phyloP scores from a whole-genome alignment of 37 sponge, comb jelly and placozoan species.

The Geodia barretti region DNA sequence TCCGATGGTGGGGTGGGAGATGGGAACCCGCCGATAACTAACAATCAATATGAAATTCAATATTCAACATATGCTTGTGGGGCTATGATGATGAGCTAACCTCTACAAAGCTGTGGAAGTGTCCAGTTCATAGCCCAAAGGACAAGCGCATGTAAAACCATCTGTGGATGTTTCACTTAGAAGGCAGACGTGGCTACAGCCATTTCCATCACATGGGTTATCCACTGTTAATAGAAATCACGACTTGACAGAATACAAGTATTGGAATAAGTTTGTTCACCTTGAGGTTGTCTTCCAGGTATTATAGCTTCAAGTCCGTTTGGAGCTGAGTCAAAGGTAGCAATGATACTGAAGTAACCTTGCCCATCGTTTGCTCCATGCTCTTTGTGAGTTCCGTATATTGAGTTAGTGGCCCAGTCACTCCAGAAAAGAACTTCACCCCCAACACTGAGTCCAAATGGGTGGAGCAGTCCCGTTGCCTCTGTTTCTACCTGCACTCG shows the following conservation, averaged over 20 bases:
- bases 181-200: background rate
- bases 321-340: background rate
- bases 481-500: background rate
- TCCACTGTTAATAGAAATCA: background rate
- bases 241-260: too few relatives aligned
- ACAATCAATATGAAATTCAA: background rate
- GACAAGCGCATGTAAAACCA: background rate
- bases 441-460: background rate
- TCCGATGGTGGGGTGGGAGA: background rate
- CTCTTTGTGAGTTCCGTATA: conserved; percentile 5
- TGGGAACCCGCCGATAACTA: background rate
- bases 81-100: too few relatives aligned
- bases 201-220: background rate
- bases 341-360: background rate
- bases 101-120: background rate
- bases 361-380: background rate
- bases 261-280: too few relatives aligned
- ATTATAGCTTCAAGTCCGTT: conserved; percentile 4
- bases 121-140: background rate
- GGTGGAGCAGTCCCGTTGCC: background rate
- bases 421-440: background rate
- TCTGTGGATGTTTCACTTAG: background rate
- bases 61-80: background rate
- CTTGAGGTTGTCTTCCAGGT: background rate
- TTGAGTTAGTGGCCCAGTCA: background rate